phyloP scores from a whole-genome alignment of 2,888 invertebrate genomes.

The Drosophila antonietae region DNA sequence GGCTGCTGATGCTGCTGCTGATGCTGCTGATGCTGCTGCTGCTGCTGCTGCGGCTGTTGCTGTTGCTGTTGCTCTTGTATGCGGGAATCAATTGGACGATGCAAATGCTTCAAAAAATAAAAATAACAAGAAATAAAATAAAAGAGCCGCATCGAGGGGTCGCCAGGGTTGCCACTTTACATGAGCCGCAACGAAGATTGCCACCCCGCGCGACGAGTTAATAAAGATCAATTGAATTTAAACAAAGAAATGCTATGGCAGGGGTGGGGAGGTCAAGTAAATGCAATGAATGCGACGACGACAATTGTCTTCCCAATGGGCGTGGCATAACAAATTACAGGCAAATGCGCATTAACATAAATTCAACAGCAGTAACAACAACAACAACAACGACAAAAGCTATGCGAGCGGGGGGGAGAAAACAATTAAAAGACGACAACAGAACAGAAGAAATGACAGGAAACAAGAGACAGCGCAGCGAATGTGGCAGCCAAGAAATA shows the following conservation, averaged over 20 bases:
- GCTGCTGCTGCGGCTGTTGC: neutral
- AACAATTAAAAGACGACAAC: constrained; percentile 60
- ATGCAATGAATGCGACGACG: constrained; percentile 42
- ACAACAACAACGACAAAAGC: neutral
- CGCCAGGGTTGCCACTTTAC: constrained; percentile 52
- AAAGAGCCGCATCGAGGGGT: constrained; percentile 43
- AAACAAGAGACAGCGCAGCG: constrained; percentile 35
- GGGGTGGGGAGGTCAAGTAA: constrained; percentile 46
- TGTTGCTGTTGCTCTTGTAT: constrained; percentile 12
- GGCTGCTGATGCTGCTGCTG: neutral
- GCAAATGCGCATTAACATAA: constrained; percentile 70
- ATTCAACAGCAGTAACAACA: constrained; percentile 34
- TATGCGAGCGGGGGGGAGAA: constrained; percentile 8
- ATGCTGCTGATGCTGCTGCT: neutral
- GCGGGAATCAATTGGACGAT: constrained; percentile 67
- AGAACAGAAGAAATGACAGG: constrained; percentile 52
- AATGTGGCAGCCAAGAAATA: constrained; percentile 1
- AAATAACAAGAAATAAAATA: constrained; percentile 11
- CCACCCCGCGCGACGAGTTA: constrained; percentile 46
- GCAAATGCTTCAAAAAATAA: constrained; percentile 58
- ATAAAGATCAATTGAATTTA: constrained; percentile 80
- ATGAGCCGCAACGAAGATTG: constrained; percentile 40
- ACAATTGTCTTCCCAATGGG: constrained; percentile 52
- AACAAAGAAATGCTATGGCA: constrained; percentile 60
- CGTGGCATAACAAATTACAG: constrained; percentile 65